Conservation (phyloP, 2,113 vertebrate species). For the Bufo bufo region DNA sequence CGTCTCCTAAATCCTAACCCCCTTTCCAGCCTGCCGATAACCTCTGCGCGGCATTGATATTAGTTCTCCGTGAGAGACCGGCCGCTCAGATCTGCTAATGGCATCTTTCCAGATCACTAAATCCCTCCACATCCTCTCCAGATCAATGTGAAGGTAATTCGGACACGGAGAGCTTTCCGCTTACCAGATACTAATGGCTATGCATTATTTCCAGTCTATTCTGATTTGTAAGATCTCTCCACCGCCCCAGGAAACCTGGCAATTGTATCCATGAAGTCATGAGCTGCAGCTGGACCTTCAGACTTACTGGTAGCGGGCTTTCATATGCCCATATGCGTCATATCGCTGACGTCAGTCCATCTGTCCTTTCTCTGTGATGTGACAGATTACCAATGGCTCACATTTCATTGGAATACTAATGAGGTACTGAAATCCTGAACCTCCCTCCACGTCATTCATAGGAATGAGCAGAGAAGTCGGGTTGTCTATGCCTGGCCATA, state of each 20-base stretch:
- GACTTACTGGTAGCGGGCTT: too few relatives aligned
- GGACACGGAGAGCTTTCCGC: background rate
- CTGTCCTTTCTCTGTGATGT: too few relatives aligned
- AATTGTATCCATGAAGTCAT: background rate
- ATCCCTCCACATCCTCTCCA: conserved; percentile 5
- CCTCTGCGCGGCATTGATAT: conserved; percentile 15
- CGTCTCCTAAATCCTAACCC: background rate
- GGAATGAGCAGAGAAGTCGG: too few relatives aligned
- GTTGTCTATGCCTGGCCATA: too few relatives aligned
- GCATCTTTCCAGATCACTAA: conserved; percentile 39
- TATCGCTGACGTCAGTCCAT: too few relatives aligned
- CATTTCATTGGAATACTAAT: too few relatives aligned
- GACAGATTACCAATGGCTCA: too few relatives aligned
- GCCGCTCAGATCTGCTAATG: conserved; percentile 38
- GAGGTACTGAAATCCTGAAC: too few relatives aligned
- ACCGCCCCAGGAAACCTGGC: background rate
- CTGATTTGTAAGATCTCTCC: background rate
- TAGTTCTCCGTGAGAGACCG: background rate
- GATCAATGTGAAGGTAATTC: background rate
- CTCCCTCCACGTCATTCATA: too few relatives aligned
- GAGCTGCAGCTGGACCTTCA: background rate
- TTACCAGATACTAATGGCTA: background rate
- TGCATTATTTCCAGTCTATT: background rate
- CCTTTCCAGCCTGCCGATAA: background rate
- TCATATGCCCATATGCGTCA: too few relatives aligned